Conservation (phyloP, 2,113 vertebrate species). For the Ptychochromis oligacanthus region DNA sequence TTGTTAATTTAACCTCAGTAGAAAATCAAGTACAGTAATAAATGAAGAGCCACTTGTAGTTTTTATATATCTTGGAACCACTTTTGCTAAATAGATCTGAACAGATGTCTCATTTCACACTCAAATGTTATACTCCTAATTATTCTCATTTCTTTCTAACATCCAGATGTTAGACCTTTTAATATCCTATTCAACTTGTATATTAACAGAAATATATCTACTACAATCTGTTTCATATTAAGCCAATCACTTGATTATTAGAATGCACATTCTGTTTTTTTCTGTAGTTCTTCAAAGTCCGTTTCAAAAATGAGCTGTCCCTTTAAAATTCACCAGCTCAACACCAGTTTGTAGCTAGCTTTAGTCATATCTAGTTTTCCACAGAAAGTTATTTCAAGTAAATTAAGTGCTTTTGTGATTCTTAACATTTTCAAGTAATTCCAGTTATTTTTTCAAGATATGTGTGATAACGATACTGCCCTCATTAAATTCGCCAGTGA, state of each 20-base stretch:
- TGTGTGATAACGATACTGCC: conserved; percentile 34
- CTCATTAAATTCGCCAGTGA: conserved; percentile 64
- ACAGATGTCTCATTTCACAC: conserved; percentile 1
- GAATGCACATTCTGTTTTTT: not conserved
- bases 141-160: not conserved
- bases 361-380: conserved; percentile 41
- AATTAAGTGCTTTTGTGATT: conserved; percentile 47
- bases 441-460: conserved; percentile 44
- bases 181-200: not conserved
- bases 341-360: not conserved
- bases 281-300: conserved; percentile 23
- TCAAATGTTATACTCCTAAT: not conserved
- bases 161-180: conserved; percentile 13
- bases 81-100: not conserved
- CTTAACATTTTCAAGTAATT: conserved; percentile 42
- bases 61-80: not conserved
- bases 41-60: not conserved
- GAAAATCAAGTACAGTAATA: not conserved
- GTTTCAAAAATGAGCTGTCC: not conserved
- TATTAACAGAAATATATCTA: not conserved
- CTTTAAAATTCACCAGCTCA: conserved; percentile 21
- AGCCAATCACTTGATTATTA: not conserved
- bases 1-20: not conserved
- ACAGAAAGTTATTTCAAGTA: conserved; percentile 50
- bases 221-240: not conserved